A percentile compares a stretch with the other conserved stretches of the same genome.
Conservation (phyloP, 2,888 invertebrate species). For the Polydesmus complanatus region DNA sequence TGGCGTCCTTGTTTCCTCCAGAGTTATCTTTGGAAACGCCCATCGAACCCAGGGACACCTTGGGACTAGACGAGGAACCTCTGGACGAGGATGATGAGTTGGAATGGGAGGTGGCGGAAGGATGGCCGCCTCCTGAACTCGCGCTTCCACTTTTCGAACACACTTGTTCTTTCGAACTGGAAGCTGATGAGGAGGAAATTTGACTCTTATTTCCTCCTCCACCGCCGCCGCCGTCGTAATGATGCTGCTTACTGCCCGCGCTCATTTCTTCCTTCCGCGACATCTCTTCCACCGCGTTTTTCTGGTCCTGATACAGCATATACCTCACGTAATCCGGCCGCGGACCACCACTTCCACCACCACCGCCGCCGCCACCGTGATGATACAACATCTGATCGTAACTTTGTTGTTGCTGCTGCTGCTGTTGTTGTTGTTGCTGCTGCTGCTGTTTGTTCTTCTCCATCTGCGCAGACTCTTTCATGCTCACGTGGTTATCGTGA, state of each 20-base stretch:
- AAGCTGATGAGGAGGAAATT: constrained; percentile 5
- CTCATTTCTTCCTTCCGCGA: neutral
- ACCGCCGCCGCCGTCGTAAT: constrained; percentile 1
- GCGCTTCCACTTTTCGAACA: too few relatives aligned
- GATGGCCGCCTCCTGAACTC: neutral
- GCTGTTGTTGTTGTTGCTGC: constrained; percentile 45
- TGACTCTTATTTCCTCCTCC: constrained; percentile 14
- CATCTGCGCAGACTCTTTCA: constrained; percentile 25
- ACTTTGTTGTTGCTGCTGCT: constrained; percentile 18
- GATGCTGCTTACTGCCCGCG: neutral
- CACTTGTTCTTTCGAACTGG: neutral
- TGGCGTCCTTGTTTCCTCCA: neutral
- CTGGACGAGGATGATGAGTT: neutral
- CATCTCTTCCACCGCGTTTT: neutral
- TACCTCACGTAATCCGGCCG: constrained; percentile 4
- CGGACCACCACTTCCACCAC: neutral
- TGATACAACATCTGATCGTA: neutral
- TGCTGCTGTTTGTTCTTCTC: constrained; percentile 36
- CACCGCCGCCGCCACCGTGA: neutral
- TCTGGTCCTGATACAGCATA: constrained; percentile 16
- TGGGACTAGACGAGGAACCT: constrained; percentile 11
- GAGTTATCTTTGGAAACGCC: constrained; percentile 5
- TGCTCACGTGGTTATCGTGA: constrained; percentile 32
- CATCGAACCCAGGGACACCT: constrained; percentile 3
- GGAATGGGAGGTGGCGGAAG: neutral